A percentile compares a stretch with the other conserved stretches of the same genome.
These are phyloP conservation scores for Scolopax bukidnonensis DNA, from an alignment of 2,797 vertebrate genomes.

Conservation along the genomic window DNA sequence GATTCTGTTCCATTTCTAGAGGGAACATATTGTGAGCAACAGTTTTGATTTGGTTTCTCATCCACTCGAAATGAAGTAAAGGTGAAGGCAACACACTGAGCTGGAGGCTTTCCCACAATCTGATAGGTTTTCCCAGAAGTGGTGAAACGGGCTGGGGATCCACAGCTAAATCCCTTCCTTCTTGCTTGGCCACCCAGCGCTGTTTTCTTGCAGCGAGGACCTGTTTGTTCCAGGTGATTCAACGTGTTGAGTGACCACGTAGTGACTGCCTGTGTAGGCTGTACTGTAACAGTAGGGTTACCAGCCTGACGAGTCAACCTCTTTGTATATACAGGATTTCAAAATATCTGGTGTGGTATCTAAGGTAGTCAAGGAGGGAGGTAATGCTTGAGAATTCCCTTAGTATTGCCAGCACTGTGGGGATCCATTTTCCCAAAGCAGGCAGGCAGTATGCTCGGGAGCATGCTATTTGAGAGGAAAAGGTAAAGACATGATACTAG, in stretches of 20 bases:
- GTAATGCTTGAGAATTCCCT: not conserved
- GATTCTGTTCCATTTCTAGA: not conserved
- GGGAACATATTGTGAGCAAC: not conserved
- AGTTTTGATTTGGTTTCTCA: not conserved
- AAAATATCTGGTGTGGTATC: not conserved
- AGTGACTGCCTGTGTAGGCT: not conserved
- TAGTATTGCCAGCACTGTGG: not conserved
- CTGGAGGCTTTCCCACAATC: not conserved
- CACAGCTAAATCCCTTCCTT: not conserved
- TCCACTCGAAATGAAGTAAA: not conserved
- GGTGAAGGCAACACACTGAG: not conserved
- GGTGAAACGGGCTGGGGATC: not conserved
- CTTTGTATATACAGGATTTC: not conserved
- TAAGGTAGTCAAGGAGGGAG: not conserved
- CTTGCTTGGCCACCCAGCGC: rapidly evolving
- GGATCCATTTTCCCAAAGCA: not conserved
- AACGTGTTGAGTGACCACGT: not conserved
- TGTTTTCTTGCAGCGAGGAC: not conserved
- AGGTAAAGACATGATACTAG: not conserved
- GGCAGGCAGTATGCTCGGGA: not conserved
- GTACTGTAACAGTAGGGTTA: not conserved
- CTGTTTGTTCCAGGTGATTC: not conserved
- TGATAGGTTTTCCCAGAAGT: not conserved
- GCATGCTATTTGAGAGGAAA: not conserved
- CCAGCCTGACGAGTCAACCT: not conserved